A percentile compares a stretch with the other conserved stretches of the same genome.
These are phyloP conservation scores for Platichthys flesus DNA, from an alignment of 2,113 vertebrate genomes.

Conservation along the genomic window DNA sequence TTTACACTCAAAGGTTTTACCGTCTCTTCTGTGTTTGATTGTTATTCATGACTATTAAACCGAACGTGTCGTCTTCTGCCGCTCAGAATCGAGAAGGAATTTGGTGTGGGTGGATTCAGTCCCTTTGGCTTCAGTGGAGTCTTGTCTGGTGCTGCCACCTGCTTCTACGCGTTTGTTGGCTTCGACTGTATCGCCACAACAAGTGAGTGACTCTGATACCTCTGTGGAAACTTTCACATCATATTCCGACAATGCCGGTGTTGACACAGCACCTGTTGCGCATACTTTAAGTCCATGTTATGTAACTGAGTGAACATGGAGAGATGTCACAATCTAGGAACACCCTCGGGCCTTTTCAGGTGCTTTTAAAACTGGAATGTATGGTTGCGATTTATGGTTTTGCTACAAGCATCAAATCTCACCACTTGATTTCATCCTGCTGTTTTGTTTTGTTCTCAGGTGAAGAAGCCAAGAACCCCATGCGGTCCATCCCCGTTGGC, in stretches of 20 bases:
- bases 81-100: constrained; percentile 53
- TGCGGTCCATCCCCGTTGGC: constrained; percentile 92
- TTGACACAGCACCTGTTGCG: neutral
- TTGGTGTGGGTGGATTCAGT: constrained; percentile 89
- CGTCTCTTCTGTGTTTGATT: neutral
- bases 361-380: neutral
- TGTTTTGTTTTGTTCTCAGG: constrained; percentile 75
- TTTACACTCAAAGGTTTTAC: neutral
- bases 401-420: neutral
- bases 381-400: neutral
- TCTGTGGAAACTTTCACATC: neutral
- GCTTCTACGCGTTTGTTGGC: constrained; percentile 98
- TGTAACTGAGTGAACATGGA: neutral
- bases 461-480: constrained; percentile 95
- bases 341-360: neutral
- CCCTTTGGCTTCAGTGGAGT: constrained; percentile 91
- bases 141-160: constrained; percentile 92
- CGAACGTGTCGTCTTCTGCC: neutral
- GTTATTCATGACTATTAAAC: neutral
- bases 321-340: neutral
- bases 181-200: constrained; percentile 99
- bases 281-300: neutral
- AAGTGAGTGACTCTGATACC: constrained; percentile 81
- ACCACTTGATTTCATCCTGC: neutral
- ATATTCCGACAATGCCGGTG: neutral